Evolutionary conservation across 1,140 invertebrate genomes (phyloP), one percentile per base, ranked within the genome.

Genomic region (Potamilus streckersoni): DNA sequence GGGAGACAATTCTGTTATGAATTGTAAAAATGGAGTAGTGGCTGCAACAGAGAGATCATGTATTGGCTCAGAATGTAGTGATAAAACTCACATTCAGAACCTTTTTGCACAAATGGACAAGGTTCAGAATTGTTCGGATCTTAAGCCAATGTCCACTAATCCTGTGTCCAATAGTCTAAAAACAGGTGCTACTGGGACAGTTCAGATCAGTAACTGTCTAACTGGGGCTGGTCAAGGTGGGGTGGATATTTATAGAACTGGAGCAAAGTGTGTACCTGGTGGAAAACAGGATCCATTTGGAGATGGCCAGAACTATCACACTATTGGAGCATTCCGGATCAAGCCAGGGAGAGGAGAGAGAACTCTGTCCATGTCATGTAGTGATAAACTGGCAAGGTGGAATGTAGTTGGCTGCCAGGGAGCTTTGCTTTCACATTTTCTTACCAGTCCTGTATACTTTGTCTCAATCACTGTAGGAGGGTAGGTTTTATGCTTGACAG

Each of bases 341-440:
- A 98, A 99, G 90, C 97, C 97, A 64, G 97, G 97, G 0, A 91
- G 96, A 85, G 97, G 97, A 0, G 94, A 97, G 87, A 93, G 93
- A 63, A 98, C 97, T 2, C 85, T 95, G 17, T 97, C 95, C 61
- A 93, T 97, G 78, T 97, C 95, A 2, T 98, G 97, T 89, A 97
- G 96, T 89, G 97, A 98, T 90, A 98, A 98, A 92, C 91, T 98
- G 3, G 93, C 95, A 13, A 93, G 94, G 75, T 98, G 97, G 97
- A 94, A 94, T 86, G 90, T 95, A 76, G 81, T 96, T 62, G 96
- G 96, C 2, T 85, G 96, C 60, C 97, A 99, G 92, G 97, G 97
- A 60, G 92, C 94, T 14, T 87, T 97, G 38, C 86, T 97, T 65
- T 93, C 93, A 79, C 85, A 93, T 61, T 89, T 97, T 27, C 88